Evolutionary conservation across 2,113 vertebrate species (phyloP), one percentile per base, ranked within the genome.

Genomic region (Chlamydotis undulata): DNA sequence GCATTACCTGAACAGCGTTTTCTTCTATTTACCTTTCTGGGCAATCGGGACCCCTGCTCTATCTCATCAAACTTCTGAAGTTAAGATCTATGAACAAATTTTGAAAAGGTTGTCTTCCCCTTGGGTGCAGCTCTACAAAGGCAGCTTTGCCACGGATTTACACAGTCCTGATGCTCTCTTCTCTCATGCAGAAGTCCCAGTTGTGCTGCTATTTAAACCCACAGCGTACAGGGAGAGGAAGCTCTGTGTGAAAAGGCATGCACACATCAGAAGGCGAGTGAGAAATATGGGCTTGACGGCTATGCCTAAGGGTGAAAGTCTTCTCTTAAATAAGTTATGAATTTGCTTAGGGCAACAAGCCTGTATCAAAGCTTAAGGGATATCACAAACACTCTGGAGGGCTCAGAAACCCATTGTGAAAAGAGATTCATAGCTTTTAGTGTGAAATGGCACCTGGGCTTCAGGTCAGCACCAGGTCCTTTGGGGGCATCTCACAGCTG

Each of bases 251-350:
- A 49, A 71, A 60, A 93, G 88, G 43, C 90, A 14, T 4, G 57
- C 78, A 65, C 76, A 73, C 73, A 53, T 96, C 88, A 83, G 64
- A 35, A 87, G 65, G 86, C 86, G 21, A 79, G 69, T n/a, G 61
- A 91, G 94, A 69, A 96, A 8, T 67, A 43, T 0, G 1, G 80
- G 76, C 80, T 89, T 91, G 96, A 92, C 90, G 94, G 92, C 86
- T 93, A 49, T 93, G 96, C 96, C 96, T 96, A 55, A 93, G 96
- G 95, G 94, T 84, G 91, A 37, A 93, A 94, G 60, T 45, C 86
- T 86, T 85, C 68, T 94, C 86, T 79, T 96, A 75, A 95, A 94
- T 94, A 95, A 95, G 39, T 95, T 14, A 95, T 76, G 83, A 73
- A 35, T 50, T 95, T 96, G 96, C 86, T 95, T 90, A 90, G 90